Evolutionary conservation across 2,888 invertebrate species (phyloP).

Genomic region (Drosophila emarginata): DNA sequence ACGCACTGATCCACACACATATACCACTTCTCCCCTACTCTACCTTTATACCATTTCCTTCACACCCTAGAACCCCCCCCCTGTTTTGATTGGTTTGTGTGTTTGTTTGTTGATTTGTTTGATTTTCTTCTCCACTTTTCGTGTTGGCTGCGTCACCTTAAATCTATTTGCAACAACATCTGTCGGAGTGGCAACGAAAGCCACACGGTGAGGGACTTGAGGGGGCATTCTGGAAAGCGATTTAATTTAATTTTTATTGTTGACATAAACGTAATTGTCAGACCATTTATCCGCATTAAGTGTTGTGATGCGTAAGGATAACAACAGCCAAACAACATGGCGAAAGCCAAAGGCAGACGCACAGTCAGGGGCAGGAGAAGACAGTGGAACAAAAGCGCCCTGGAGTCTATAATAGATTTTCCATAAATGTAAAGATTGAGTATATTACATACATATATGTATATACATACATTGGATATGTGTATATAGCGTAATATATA

Average conservation of each 20-base stretch:
- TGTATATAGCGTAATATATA: no score
- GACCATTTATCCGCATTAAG: constrained; percentile 82
- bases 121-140: not conserved
- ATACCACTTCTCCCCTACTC: not conserved
- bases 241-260: constrained; percentile 77
- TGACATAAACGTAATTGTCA: constrained; percentile 80
- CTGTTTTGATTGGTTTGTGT: constrained; percentile 54
- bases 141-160: constrained; percentile 43
- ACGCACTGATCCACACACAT: constrained; percentile 1
- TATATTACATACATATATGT: not conserved
- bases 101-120: constrained; percentile 10
- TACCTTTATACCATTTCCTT: constrained; percentile 11
- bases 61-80: not conserved
- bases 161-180: constrained; percentile 67
- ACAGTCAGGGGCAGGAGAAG: not conserved
- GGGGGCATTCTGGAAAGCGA: constrained; percentile 66
- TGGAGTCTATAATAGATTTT: not conserved
- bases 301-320: constrained; percentile 72
- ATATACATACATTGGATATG: no score
- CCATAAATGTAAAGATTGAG: no score
- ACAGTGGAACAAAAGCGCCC: constrained; percentile 42
- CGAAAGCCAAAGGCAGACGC: constrained; percentile 30
- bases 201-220: not conserved
- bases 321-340: constrained; percentile 71
- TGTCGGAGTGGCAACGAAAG: constrained; percentile 44